phyloP scores from a whole-genome alignment of 2,113 vertebrate genomes.

The Xyliphius kryptos region DNA sequence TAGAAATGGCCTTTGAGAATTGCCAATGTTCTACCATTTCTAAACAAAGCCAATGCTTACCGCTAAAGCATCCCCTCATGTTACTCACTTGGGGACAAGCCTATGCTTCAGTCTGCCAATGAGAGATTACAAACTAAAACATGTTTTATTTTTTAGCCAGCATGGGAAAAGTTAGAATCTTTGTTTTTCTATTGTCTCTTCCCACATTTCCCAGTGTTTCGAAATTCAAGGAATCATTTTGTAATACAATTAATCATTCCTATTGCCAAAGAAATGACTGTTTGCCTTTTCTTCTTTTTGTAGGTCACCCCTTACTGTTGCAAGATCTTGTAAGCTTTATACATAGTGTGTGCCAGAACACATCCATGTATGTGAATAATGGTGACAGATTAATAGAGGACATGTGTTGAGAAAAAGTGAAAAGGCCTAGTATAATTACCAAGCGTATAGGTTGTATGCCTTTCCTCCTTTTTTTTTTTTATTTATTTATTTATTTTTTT shows the following conservation, averaged over 20 bases:
- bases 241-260: slow-evolving; percentile 25
- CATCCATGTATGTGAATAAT: neutral
- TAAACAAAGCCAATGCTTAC: too few relatives aligned
- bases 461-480: slow-evolving; percentile 3
- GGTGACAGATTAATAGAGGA: neutral
- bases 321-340: slow-evolving; percentile 20
- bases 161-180: slow-evolving; percentile 10
- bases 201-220: slow-evolving; percentile 27
- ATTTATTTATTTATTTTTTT: too few relatives aligned
- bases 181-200: slow-evolving; percentile 3
- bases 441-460: neutral
- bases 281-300: slow-evolving; percentile 24
- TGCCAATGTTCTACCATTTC: too few relatives aligned
- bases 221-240: slow-evolving; percentile 5
- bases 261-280: slow-evolving; percentile 16
- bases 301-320: slow-evolving; percentile 22
- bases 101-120: too few relatives aligned
- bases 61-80: too few relatives aligned
- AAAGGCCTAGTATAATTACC: neutral
- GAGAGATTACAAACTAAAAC: too few relatives aligned
- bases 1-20: too few relatives aligned
- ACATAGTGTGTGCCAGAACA: neutral
- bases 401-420: neutral
- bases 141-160: neutral
- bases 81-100: too few relatives aligned